Base-by-base conservation (phyloP, 2,113 vertebrate genomes). In the Corythornis cristatus region DNA sequence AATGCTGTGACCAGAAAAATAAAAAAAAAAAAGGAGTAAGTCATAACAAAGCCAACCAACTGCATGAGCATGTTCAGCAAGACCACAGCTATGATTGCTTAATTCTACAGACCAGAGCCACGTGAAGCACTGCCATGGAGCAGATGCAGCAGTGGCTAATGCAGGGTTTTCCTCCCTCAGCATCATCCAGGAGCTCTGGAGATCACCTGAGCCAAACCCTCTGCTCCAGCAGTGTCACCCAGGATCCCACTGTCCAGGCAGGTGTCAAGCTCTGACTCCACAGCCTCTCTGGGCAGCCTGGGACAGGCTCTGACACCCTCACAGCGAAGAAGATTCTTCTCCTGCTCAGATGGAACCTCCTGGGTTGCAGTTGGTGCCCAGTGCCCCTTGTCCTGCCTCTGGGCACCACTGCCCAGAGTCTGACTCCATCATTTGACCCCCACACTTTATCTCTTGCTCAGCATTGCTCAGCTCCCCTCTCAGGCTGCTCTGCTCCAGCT, bases 11-110 rank as follows among this genome's bases (percentile, higher is more conserved):
- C 96, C 37, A 37, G 37, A 11, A 37, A 37, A 37, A 37, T 10
- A 37, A 37, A 37, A 37, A 37, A 95, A 76, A 60, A 16, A 68
- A 71, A 86, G 84, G 72, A 84, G 48, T 14, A 91, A 97, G 94
- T 58, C 95, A 73, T 54, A 95, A 89, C 95, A 93, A 93, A 93
- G 86, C 83, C 92, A 93, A 83, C 40, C 93, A 86, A 94, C 60
- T 35, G 89, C 72, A 90, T 64, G 68, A 91, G 93, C 77, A 18
- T 56, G 88, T 90, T 93, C 60, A 94, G 89, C 88, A 93, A 86
- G 84, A 88, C 80, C 95, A 70, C 94, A 86, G 74, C 35, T 54
- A 81, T 45, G 84, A 90, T 88, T 88, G 82, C 60, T 93, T 35
- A 77, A 68, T 37, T 67, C 76, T 87, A 26, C 89, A 77, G 37